phyloP scores from a whole-genome alignment of 2,113 vertebrate species.

The Ginglymostoma cirratum region DNA sequence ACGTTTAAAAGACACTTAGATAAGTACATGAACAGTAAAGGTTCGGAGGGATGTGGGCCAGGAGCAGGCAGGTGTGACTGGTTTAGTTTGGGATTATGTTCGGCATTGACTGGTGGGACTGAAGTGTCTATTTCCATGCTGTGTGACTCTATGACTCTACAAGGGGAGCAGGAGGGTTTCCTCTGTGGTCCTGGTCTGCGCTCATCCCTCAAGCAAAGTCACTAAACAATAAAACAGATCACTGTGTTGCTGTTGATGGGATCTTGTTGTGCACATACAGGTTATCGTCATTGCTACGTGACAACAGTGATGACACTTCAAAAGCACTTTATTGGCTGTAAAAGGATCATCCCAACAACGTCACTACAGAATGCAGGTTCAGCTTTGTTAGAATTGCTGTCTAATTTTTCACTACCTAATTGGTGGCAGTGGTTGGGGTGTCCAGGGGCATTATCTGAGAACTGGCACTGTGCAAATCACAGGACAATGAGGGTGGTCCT shows the following conservation, averaged over 20 bases:
- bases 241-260: neutral
- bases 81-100: too few relatives aligned
- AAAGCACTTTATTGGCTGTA: neutral
- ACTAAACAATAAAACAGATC: neutral
- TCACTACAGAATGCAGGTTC: neutral
- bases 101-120: too few relatives aligned
- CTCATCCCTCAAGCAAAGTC: neutral
- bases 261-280: neutral
- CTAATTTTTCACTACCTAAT: neutral
- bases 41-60: too few relatives aligned
- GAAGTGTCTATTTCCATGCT: too few relatives aligned
- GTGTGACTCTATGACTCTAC: too few relatives aligned
- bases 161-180: neutral
- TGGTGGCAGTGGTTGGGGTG: too few relatives aligned
- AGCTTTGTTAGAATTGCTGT: neutral
- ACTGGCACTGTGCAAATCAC: neutral
- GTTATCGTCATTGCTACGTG: neutral
- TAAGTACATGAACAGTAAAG: too few relatives aligned
- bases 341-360: neutral
- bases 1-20: too few relatives aligned
- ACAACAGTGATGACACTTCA: neutral
- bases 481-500: neutral
- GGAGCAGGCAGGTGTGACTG: too few relatives aligned
- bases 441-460: neutral
- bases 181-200: neutral